Conservation (phyloP, 2,888 invertebrate genomes). For the Sinohyriopsis cumingii region DNA sequence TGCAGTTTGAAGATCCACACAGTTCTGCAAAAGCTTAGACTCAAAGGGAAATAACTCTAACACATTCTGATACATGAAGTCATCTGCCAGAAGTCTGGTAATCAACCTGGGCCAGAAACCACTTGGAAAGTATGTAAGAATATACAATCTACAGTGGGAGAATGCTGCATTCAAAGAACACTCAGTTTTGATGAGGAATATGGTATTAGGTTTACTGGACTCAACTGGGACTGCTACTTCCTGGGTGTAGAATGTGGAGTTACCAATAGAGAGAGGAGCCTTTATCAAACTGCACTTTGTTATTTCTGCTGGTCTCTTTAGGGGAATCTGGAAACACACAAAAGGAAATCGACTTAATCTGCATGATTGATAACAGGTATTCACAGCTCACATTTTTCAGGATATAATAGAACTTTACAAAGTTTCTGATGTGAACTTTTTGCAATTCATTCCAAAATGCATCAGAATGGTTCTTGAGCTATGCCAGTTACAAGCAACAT, state of each 20-base stretch:
- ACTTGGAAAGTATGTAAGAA: constrained; percentile 96
- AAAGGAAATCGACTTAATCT: too few relatives aligned
- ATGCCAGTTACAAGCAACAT: too few relatives aligned
- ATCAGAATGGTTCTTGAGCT: too few relatives aligned
- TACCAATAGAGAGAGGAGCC: constrained; percentile 12
- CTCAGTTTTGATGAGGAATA: constrained; percentile 37
- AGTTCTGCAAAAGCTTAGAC: constrained; percentile 37
- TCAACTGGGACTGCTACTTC: not conserved
- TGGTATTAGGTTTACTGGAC: not conserved
- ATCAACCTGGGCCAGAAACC: constrained; percentile 98
- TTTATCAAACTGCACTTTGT: constrained; percentile 6
- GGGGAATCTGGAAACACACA: constrained; percentile 23
- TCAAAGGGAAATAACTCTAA: constrained; percentile 49
- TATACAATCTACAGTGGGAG: constrained; percentile 70
- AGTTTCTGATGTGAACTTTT: too few relatives aligned
- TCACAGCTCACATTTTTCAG: too few relatives aligned
- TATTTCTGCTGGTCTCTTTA: constrained; percentile 24
- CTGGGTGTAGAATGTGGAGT: constrained; percentile 19
- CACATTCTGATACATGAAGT: constrained; percentile 45
- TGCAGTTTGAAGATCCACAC: constrained; percentile 36
- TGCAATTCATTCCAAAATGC: too few relatives aligned
- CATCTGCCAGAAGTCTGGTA: constrained; percentile 92
- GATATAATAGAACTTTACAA: too few relatives aligned
- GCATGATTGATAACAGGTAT: too few relatives aligned
- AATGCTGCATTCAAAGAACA: constrained; percentile 53